Conservation (phyloP, 2,888 invertebrate species). For the Erynnis tages region DNA sequence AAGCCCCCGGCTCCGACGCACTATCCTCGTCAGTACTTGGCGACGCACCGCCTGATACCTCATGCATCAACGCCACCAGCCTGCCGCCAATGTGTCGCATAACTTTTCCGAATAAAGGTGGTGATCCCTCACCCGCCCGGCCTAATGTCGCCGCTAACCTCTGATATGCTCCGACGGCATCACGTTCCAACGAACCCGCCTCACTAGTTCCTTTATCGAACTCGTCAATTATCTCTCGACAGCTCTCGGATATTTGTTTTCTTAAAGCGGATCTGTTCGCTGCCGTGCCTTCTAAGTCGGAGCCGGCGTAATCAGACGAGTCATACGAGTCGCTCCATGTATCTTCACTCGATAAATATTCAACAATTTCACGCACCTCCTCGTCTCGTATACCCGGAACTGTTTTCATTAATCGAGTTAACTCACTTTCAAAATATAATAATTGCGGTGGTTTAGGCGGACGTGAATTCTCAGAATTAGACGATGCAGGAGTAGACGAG, state of each 20-base stretch:
- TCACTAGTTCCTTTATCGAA: constrained; percentile 88
- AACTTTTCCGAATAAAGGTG: constrained; percentile 93
- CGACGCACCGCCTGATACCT: constrained; percentile 90
- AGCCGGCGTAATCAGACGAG: constrained; percentile 95
- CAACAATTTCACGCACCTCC: constrained; percentile 94
- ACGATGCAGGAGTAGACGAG: constrained; percentile 77
- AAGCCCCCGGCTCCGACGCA: constrained; percentile 84
- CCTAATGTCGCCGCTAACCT: constrained; percentile 92
- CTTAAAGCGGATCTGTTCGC: constrained; percentile 86
- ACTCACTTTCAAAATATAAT: constrained; percentile 93
- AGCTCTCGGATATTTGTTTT: constrained; percentile 93
- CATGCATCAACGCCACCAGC: constrained; percentile 94
- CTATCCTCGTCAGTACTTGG: constrained; percentile 88
- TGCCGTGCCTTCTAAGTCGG: constrained; percentile 88
- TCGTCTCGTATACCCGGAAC: constrained; percentile 95
- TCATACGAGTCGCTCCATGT: constrained; percentile 97
- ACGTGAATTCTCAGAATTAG: constrained; percentile 82
- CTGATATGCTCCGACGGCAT: constrained; percentile 93
- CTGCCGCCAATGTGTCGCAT: constrained; percentile 95
- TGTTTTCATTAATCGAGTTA: constrained; percentile 95
- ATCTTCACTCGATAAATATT: constrained; percentile 95
- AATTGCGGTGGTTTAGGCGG: constrained; percentile 91
- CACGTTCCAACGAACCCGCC: constrained; percentile 83
- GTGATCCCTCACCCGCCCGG: constrained; percentile 87
- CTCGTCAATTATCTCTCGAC: constrained; percentile 93